phyloP scores from a whole-genome alignment of 2,113 vertebrate genomes.

The Etheostoma cragini region DNA sequence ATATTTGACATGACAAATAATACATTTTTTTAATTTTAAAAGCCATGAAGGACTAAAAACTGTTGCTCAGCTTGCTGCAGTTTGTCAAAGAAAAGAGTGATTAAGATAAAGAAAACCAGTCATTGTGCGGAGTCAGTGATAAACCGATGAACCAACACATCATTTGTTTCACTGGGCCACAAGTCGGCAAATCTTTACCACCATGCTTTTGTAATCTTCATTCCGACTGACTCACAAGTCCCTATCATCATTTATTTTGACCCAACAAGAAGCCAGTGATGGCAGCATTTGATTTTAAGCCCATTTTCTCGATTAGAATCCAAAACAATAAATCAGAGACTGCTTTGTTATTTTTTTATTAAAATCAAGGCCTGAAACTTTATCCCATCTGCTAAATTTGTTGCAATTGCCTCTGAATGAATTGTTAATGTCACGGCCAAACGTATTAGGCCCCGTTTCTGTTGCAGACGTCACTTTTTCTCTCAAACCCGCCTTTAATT shows the following conservation, averaged over 20 bases:
- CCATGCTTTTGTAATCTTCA: constrained; percentile 57
- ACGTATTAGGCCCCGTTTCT: constrained; percentile 65
- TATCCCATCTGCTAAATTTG: constrained; percentile 60
- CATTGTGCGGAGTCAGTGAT: constrained; percentile 57
- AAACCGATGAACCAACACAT: constrained; percentile 64
- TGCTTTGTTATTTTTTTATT: constrained; percentile 25
- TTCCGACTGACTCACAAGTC: constrained; percentile 3
- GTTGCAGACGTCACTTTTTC: constrained; percentile 63
- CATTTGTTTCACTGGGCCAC: constrained; percentile 58
- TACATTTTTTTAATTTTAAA: neutral
- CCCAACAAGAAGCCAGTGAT: constrained; percentile 64
- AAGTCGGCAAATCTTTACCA: constrained; percentile 70
- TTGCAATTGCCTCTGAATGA: constrained; percentile 51
- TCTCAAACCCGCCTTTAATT: constrained; percentile 64
- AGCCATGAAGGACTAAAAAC: neutral
- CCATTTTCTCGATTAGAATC: constrained; percentile 79
- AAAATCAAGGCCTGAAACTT: constrained; percentile 46
- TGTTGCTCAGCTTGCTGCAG: neutral
- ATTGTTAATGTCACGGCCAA: constrained; percentile 64
- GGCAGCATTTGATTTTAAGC: constrained; percentile 71
- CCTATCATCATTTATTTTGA: constrained; percentile 56
- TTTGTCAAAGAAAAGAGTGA: constrained; percentile 30
- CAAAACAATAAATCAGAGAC: constrained; percentile 59
- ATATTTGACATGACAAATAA: neutral
- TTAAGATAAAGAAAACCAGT: constrained; percentile 19